Base-by-base conservation (phyloP, 2,113 vertebrate species). In the Carollia perspicillata region DNA sequence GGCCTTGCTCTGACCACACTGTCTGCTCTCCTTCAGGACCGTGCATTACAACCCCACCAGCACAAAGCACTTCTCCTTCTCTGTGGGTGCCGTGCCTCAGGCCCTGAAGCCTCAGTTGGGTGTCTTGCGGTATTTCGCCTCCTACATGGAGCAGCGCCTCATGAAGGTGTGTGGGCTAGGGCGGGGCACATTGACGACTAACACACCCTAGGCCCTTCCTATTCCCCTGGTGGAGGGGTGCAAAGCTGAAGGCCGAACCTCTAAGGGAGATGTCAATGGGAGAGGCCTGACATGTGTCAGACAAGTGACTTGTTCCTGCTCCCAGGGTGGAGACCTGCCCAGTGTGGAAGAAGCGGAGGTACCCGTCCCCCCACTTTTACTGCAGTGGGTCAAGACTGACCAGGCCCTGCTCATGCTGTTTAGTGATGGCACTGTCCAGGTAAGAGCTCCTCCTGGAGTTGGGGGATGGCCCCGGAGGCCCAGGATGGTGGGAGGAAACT, bases 331-430 rank as follows among this genome's bases (percentile, higher is more conserved):
- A 89, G 99, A 99, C 97, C 98, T 99, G 94, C 98, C 98, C 98
- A 99, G 96, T 98, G 98, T 98, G 68, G 98, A 99, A 97, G 99
- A 97, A 97, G 97, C 93, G 0, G 99, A 96, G 69, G 96, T 96
- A 60, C 98, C 98, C 0, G 97, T 98, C 3, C 98, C 99, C 26
- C 98, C 99, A 63, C 98, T 99, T 69, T 98, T 99, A 40, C 98
- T 99, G 84, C 99, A 99, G 98, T 99, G 99, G 99, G 99, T 99
- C 96, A 99, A 99, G 98, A 99, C 99, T 0, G 99, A 99, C 74
- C 99, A 99, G 81, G 99, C 99, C 68, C 99, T 99, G 55, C 98
- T 99, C 74, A 99, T 99, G 99, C 98, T 99, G 55, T 99, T 99
- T 97, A 99, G 99, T 97, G 99, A 97, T 4, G 99, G 99, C 78